Base-by-base conservation (phyloP, 2,113 vertebrate genomes). In the Alces alces region DNA sequence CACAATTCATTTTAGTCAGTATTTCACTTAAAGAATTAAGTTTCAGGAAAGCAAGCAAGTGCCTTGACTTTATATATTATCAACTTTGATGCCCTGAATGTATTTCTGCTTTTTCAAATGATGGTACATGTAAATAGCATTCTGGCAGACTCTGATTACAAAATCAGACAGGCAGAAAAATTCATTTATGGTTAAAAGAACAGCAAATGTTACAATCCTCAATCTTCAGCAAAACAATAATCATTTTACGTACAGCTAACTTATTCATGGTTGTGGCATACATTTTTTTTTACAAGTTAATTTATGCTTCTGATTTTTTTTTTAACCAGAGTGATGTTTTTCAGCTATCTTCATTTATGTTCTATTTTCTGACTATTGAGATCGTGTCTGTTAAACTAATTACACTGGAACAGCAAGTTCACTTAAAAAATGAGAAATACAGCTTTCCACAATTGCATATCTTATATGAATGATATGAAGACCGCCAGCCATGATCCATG, bases 161-260 rank as follows among this genome's bases (percentile, higher is more conserved):
- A 97, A 96, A 95, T 93, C 98, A 97, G 93, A 93, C 92, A 91
- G 86, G 92, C 95, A 97, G 96, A 97, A 98, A 98, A 98, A 98
- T 64, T 88, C 88, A 95, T 97, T 98, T 19, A 1, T 86, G 70
- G 60, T 57, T 58, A 94, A 98, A 98, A 98, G 97, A 94, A 98
- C 50, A 96, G 55, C 6, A 23, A 97, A 95, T 85, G 95, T 89
- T 97, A 94, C 82, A 89, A 97, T 97, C 93, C 93, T 95, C 61
- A 3, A 79, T 98, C 93, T 98, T 89, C 92, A 96, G 43, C 27
- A 79, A 95, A 97, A 61, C 94, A 97, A 66, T 95, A 30, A 86
- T n/a, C 89, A 91, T 96, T 97, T 96, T 92, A 98, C 97, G 95
- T 97, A 97, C 55, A 96, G 92, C 70, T 96, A 84, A 91, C 27